Conservation (phyloP, 2,113 vertebrate genomes). For the Elaphurus davidianus region DNA sequence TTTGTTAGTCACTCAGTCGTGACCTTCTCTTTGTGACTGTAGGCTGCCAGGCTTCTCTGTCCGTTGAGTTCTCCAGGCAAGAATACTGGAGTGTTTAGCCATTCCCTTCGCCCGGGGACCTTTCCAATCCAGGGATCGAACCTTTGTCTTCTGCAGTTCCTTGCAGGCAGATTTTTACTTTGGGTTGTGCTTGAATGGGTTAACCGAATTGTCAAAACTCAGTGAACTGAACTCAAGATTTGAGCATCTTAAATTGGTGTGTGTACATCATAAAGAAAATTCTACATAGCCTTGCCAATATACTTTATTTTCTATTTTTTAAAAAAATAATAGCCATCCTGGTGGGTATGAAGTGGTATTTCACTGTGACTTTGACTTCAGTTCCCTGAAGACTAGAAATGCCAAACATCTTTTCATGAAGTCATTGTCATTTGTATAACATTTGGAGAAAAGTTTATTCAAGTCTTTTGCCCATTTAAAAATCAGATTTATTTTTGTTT, state of each 20-base stretch:
- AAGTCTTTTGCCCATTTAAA: background rate
- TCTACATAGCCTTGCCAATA: background rate
- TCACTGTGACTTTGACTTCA: background rate
- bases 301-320: background rate
- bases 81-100: background rate
- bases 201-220: background rate
- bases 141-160: background rate
- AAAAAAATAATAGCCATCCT: background rate
- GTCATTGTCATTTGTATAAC: background rate
- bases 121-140: background rate
- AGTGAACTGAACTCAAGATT: background rate
- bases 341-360: background rate
- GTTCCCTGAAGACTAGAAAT: background rate
- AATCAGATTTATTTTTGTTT: background rate
- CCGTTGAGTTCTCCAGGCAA: background rate
- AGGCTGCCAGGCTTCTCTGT: background rate
- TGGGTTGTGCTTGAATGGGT: background rate
- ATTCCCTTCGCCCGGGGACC: background rate
- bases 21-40: background rate
- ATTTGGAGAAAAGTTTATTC: background rate
- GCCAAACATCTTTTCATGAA: background rate
- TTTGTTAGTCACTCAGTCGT: background rate
- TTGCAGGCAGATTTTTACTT: background rate
- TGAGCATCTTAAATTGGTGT: background rate
- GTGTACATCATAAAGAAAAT: background rate